Percentiles rank a stretch among this genome's conserved stretches.
Conservation (phyloP, 2,888 invertebrate genomes). For the Heliconius ethilla region DNA sequence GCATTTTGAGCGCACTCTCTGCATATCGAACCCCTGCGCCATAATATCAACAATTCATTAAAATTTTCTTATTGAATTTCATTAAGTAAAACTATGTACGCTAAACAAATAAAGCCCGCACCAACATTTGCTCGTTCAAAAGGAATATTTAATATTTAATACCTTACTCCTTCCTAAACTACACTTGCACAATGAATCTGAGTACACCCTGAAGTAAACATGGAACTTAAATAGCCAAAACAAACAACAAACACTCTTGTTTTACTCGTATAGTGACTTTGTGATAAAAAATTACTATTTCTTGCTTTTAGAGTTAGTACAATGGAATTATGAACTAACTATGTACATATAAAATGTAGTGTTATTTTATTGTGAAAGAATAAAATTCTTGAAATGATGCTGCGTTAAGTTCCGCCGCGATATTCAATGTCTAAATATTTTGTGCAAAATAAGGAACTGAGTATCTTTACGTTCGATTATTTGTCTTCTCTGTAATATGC, state of each 20-base stretch:
- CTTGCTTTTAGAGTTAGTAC: neutral
- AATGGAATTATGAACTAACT: neutral
- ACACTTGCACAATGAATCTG: constrained; percentile 17
- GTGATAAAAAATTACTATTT: constrained; percentile 12
- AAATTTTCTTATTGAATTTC: neutral
- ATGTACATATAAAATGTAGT: neutral
- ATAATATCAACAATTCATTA: neutral
- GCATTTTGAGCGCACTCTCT: too few species aligned
- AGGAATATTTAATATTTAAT: constrained; percentile 22
- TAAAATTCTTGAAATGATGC: too few species aligned
- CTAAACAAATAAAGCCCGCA: constrained; percentile 9
- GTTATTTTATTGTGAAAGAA: too few species aligned
- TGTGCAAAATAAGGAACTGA: too few species aligned
- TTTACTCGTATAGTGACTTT: constrained; percentile 14
- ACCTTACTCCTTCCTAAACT: constrained; percentile 16
- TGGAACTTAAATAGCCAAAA: constrained; percentile 36
- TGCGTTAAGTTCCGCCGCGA: too few species aligned
- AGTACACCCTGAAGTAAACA: constrained; percentile 23
- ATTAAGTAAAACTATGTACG: constrained; percentile 2
- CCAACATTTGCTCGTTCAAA: constrained; percentile 1
- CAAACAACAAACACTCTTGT: constrained; percentile 32
- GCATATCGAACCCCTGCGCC: neutral
- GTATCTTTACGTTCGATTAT: too few species aligned
- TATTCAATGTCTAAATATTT: too few species aligned
- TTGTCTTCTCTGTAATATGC: too few species aligned